Base-by-base conservation (phyloP, 2,797 vertebrate genomes). In the Centropyge bicolor region DNA sequence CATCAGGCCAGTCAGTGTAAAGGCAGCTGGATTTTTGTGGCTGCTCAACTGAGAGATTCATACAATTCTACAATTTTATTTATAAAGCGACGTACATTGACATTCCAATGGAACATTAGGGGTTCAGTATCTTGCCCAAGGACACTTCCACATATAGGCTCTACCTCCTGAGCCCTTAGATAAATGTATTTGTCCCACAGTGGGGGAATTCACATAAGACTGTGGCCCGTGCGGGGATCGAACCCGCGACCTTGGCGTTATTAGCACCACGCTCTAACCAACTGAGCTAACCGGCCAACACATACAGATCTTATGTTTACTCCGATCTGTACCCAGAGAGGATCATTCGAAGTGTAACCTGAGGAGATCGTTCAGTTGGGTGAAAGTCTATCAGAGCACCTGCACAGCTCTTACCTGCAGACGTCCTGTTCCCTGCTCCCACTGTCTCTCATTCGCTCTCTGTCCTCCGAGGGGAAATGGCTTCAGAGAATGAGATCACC, bases 261-360 rank as follows among this genome's bases (percentile, higher is more conserved):
- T 89, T 91, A 89, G 85, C 89, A 90, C 93, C 85, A 91, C 78
- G 79, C 85, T 85, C 84, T 92, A 76, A 68, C 43, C 64, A 65
- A 0, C 65, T 76, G 36, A 70, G 69, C 72, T 70, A 70, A 79
- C 56, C 31, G 38, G 74, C 55, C 73, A 2, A n/a, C n/a, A n/a
- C n/a, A n/a, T n/a, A n/a, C n/a, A n/a, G n/a, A n/a, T n/a, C n/a
- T n/a, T n/a, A n/a, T n/a, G n/a, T n/a, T n/a, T n/a, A n/a, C n/a
- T n/a, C n/a, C n/a, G n/a, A n/a, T n/a, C n/a, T n/a, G n/a, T n/a
- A n/a, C n/a, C n/a, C n/a, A n/a, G n/a, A n/a, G n/a, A 31, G 27
- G 27, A 31, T 31, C 27, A 31, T 31, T 31, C 27, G 4, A 31
- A 31, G 27, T 31, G 27, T 31, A 31, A 31, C 2, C 27, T 31